Base-by-base conservation (phyloP, 2,113 vertebrate genomes). In the Regulus satrapa region DNA sequence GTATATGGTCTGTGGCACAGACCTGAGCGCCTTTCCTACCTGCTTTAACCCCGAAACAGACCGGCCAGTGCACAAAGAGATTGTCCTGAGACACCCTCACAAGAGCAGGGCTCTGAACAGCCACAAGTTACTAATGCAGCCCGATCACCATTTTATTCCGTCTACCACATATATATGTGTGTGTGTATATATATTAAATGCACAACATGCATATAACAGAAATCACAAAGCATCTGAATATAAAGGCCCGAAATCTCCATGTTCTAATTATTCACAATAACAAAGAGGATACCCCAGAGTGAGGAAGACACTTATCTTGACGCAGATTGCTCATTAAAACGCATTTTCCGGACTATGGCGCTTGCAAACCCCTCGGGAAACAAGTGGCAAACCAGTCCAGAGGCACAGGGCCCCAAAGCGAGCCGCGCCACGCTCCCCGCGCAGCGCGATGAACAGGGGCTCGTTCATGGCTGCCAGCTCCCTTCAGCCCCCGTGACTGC, bases 401-500 rank as follows among this genome's bases (percentile, higher is more conserved):
- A 48, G 64, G 69, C 24, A 20, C 6, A 7, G 1, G 29, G 52
- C 40, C 49, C 32, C 77, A 51, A 23, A 52, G 74, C 26, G 0
- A n/a, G 32, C 43, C 13, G 0, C 11, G 48, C 85, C 51, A 31
- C 0, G 5, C 32, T 38, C 84, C 6, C 1, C 2, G 41, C 24
- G 31, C 3, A n/a, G 19, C 19, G 14, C 8, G 40, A 46, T 0
- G 3, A 79, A 14, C 3, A 7, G 15, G 10, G 56, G 23, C 19
- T 58, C 67, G n/a, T 21, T 32, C 7, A 24, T 0, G 38, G 46
- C 34, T 14, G 5, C 5, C 58, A 54, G 19, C 52, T 36, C 68
- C 34, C 24, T 38, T 32, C 62, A 28, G 10, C 36, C 63, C 20
- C 48, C 8, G 2, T 10, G 23, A 25, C 66, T 4, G 8, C 21